These are phyloP conservation scores for Trissoscelio sp. DNA, from an alignment of 2,888 invertebrate genomes.

Conservation along the genomic window DNA sequence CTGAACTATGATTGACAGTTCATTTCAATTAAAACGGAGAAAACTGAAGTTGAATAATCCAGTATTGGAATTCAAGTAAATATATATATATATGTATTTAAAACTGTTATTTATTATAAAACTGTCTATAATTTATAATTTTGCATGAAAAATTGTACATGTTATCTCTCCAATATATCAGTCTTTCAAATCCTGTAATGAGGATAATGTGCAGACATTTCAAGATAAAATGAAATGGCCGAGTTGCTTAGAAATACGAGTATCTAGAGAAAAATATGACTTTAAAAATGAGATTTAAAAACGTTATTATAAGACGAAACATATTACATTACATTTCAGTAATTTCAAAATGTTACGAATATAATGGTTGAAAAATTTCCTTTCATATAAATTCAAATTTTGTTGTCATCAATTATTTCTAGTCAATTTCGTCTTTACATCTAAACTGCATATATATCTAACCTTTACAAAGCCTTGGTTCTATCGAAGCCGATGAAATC, in stretches of 20 bases:
- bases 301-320: too few relatives aligned
- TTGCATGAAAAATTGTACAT: background rate
- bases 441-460: background rate
- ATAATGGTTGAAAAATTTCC: too few relatives aligned
- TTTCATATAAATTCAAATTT: too few relatives aligned
- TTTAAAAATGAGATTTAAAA: constrained; percentile 12
- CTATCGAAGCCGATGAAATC: background rate
- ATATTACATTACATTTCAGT: too few relatives aligned
- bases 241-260: background rate
- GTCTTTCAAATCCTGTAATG: constrained; percentile 12
- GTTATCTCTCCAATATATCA: constrained; percentile 4
- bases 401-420: too few relatives aligned
- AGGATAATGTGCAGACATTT: constrained; percentile 1
- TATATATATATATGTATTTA: too few relatives aligned
- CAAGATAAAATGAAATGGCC: constrained; percentile 14
- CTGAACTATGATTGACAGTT: too few relatives aligned
- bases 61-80: too few relatives aligned
- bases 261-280: constrained; percentile 12
- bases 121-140: background rate
- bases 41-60: too few relatives aligned
- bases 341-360: too few relatives aligned
- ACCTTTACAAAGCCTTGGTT: background rate
- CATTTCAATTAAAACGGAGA: too few relatives aligned
- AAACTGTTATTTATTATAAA: background rate
- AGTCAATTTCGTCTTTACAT: too few relatives aligned